phyloP scores from a whole-genome alignment of 2,888 invertebrate genomes.

The Polyploca ridens region DNA sequence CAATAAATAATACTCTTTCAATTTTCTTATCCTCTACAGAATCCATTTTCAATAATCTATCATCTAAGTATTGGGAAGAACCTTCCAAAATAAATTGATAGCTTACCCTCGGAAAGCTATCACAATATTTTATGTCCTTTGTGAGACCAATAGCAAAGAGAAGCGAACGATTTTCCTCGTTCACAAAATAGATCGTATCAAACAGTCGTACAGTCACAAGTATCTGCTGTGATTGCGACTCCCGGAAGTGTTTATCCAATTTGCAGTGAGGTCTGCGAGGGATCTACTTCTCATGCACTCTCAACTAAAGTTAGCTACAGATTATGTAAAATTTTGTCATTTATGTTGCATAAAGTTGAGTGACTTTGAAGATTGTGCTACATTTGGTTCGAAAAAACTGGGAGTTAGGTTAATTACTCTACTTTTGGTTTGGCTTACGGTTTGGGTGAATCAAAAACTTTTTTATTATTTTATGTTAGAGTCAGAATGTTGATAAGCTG shows the following conservation, averaged over 20 bases:
- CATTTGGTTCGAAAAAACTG: no score
- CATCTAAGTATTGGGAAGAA: no score
- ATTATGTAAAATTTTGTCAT: not conserved
- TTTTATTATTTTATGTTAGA: no score
- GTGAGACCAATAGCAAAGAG: not conserved
- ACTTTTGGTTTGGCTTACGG: no score
- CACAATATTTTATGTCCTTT: not conserved
- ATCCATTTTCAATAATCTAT: no score
- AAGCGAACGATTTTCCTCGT: not conserved
- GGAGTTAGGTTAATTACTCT: no score
- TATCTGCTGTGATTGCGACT: slow-evolving; percentile 30
- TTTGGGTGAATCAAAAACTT: no score
- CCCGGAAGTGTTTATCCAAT: slow-evolving; percentile 52
- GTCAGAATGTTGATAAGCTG: no score
- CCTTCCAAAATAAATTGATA: no score
- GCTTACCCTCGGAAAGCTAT: not conserved
- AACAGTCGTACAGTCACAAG: slow-evolving; percentile 5
- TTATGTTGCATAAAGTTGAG: not conserved
- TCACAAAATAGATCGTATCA: not conserved
- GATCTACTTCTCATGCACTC: not conserved
- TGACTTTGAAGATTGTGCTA: no score
- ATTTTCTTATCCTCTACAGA: no score
- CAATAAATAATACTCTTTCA: no score
- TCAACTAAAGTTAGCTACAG: not conserved
- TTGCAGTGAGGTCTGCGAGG: slow-evolving; percentile 16